Base-by-base conservation (phyloP, 2,113 vertebrate species). In the Prolemur simus region DNA sequence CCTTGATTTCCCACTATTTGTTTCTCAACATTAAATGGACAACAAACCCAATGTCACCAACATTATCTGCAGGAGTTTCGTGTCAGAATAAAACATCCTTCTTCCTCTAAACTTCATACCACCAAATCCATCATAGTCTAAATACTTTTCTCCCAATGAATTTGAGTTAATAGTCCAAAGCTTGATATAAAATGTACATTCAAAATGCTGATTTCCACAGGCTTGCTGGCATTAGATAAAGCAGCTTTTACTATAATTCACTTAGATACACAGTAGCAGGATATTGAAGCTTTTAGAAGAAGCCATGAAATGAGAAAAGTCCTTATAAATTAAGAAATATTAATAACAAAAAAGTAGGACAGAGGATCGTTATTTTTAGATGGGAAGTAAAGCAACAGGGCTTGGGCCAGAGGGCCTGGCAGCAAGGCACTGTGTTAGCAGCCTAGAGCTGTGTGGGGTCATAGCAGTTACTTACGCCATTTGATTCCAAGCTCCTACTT, bases 241-340 rank as follows among this genome's bases (percentile, higher is more conserved):
- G 66, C 12, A 68, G 78, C 29, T 85, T 86, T 89, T 52, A 37
- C 34, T 77, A 25, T 47, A 89, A 91, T 93, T 91, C 73, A 76
- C 27, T 76, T 77, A 91, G 39, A 73, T 42, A 39, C 20, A 45
- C 4, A 77, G 39, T 17, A 81, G 45, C 27, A 87, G 58, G 45
- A 42, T 47, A 78, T 21, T 74, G 84, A 85, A 94, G 21, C 39
- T 87, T 83, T 71, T 54, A 94, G 39, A 77, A 47, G 15, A 80
- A n/a, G 39, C 80, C 29, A 63, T 39, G 9, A 84, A 76, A 74
- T 87, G 13, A 90, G 34, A 94, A 68, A 81, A 29, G 18, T 52
- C 39, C 34, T 77, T 91, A 71, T 6, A 49, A 92, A 66, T 87
- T 77, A 94, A 88, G 45, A 94, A 92, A 91, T 66, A 94, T 71